Base-by-base conservation (phyloP, 2,113 vertebrate species). In the Colius striatus region DNA sequence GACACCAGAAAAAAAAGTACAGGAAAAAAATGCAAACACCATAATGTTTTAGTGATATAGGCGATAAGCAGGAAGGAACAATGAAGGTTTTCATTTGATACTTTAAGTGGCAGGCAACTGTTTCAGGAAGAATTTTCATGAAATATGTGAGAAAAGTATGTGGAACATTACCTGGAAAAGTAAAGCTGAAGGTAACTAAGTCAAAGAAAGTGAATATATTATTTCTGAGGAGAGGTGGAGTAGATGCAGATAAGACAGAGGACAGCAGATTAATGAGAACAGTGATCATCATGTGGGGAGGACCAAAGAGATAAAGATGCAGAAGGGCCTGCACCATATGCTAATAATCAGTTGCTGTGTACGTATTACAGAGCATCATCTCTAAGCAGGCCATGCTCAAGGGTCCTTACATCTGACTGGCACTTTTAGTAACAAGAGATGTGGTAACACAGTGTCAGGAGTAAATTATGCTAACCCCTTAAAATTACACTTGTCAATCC, bases 341-440 rank as follows among this genome's bases (percentile, higher is more conserved):
- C n/a, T 48, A 17, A 36, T 53, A 68, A 63, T 10, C 38, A 38
- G 22, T 63, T 82, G 26, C 38, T 75, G n/a, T n/a, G n/a, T n/a
- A n/a, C n/a, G 25, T 57, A 10, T 57, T 78, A 34, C 11, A 57
- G 60, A 89, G 15, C 29, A 20, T 18, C 60, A 47, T 41, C 54
- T 54, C 27, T 54, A 45, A 32, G 30, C 0, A 1, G 16, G 25
- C 61, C 47, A 76, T 0, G 1, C 51, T 53, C 21, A 47, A n/a
- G 34, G 6, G 20, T 22, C 26, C 38, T 61, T 32, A 20, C 16
- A 68, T 9, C 34, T 26, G 7, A 16, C 26, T 29, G 17, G 6
- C 9, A 19, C 16, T 82, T 74, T 71, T 47, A 34, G 20, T 75
- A 30, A 43, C 19, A 55, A 6, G 17, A 74, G 30, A 3, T 60